Percentiles rank a stretch among this genome's conserved stretches.
Evolutionary conservation across 2,888 invertebrate species (phyloP).

Genomic region (Chloroclysta siterata): DNA sequence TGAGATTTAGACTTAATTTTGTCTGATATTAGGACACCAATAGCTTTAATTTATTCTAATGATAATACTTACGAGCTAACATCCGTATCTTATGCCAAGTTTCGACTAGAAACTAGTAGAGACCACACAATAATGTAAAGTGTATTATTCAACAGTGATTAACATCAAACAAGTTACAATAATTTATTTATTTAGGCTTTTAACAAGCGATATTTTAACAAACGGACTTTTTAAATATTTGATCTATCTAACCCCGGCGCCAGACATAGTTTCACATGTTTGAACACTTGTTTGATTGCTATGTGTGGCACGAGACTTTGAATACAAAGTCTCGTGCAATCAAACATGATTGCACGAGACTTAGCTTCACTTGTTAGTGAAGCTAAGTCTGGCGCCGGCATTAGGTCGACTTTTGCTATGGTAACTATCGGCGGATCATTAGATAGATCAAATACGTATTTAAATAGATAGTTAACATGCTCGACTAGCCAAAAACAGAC

Average conservation of each 20-base stretch:
- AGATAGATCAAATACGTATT: conserved; percentile 1
- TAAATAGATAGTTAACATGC: background rate
- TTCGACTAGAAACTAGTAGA: conserved; percentile 21
- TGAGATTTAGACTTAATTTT: conserved; percentile 24
- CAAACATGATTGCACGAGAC: too few species aligned
- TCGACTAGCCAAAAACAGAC: background rate
- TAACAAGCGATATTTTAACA: background rate
- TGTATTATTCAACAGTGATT: conserved; percentile 24
- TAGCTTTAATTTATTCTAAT: conserved; percentile 43
- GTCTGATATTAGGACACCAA: conserved; percentile 43
- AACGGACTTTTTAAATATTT: background rate
- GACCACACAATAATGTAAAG: conserved; percentile 8
- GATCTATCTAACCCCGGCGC: conserved; percentile 2
- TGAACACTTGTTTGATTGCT: too few species aligned
- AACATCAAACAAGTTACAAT: conserved; percentile 11
- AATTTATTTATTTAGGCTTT: conserved; percentile 1
- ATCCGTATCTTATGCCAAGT: conserved; percentile 16
- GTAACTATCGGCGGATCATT: background rate
- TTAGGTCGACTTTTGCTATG: background rate
- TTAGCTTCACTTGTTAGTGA: too few species aligned
- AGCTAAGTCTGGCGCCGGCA: too few species aligned
- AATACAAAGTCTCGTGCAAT: too few species aligned
- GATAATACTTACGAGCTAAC: conserved; percentile 36
- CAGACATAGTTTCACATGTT: too few species aligned
- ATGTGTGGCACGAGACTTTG: too few species aligned